Evolutionary conservation across 2,797 vertebrate genomes (phyloP).

Genomic region (Hippopotamyrus pictus): DNA sequence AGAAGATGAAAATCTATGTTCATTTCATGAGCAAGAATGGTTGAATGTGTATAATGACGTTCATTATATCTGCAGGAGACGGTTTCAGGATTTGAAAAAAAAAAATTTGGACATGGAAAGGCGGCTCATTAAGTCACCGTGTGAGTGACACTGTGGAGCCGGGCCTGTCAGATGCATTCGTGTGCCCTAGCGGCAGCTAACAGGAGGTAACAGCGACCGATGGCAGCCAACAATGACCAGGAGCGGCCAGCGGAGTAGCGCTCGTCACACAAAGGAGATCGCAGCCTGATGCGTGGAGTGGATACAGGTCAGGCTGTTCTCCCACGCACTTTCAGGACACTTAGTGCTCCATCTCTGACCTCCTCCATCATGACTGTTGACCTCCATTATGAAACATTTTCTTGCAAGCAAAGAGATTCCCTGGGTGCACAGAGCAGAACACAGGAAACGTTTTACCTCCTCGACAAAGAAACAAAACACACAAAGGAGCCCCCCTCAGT

Average conservation of each 20-base stretch:
- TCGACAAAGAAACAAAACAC: background rate
- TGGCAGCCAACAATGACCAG: background rate
- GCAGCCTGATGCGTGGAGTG: background rate
- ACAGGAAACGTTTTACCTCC: constrained; percentile 7
- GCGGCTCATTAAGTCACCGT: background rate
- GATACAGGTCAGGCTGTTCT: background rate
- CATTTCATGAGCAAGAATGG: background rate
- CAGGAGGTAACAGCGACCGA: background rate
- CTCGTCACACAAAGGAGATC: background rate
- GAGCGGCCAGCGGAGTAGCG: background rate
- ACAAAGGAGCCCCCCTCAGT: background rate
- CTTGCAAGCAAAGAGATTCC: background rate
- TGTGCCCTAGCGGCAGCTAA: background rate
- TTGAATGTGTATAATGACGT: background rate
- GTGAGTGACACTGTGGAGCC: background rate
- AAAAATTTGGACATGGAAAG: background rate
- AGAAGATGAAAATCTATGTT: background rate
- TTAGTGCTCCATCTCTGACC: background rate
- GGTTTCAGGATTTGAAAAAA: background rate
- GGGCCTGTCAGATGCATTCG: background rate
- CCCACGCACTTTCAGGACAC: background rate
- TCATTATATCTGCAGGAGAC: background rate
- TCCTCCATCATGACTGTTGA: background rate
- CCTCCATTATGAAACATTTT: constrained; percentile 4
- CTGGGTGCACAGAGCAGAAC: background rate